Conservation (phyloP, 37 sponge, comb jelly and placozoan genomes). For the Spongilla lacustris region DNA sequence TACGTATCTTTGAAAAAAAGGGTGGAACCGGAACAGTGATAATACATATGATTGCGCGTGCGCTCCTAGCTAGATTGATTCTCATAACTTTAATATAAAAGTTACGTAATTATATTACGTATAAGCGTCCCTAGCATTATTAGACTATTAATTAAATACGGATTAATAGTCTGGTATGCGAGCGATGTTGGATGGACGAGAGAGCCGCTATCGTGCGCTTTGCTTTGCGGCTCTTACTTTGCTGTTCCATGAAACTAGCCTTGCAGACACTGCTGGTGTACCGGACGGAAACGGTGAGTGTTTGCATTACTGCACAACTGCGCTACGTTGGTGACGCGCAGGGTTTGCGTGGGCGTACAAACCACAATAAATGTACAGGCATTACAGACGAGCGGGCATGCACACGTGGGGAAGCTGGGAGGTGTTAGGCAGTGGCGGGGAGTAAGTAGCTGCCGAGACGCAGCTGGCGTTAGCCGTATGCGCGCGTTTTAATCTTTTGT, state of each 20-base stretch:
- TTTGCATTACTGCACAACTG: background rate
- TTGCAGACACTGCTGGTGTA: background rate
- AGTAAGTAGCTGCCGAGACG: background rate
- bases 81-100: too few relatives aligned
- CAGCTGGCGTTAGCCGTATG: background rate
- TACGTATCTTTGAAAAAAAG: too few relatives aligned
- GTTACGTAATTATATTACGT: too few relatives aligned
- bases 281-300: background rate
- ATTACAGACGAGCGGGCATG: background rate
- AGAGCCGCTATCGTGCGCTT: background rate
- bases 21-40: too few relatives aligned
- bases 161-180: background rate
- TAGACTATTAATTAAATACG: background rate
- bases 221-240: constrained; percentile 1
- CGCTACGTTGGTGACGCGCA: background rate
- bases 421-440: too few relatives aligned
- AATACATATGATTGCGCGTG: too few relatives aligned
- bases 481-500: background rate
- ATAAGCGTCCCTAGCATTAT: too few relatives aligned
- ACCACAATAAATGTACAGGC: background rate
- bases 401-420: background rate
- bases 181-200: background rate
- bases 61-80: too few relatives aligned
- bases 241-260: background rate
- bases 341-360: background rate